Evolutionary conservation across 2,888 invertebrate species (phyloP), one percentile per base, ranked within the genome.

Genomic region (Choristoneura rosaceana): DNA sequence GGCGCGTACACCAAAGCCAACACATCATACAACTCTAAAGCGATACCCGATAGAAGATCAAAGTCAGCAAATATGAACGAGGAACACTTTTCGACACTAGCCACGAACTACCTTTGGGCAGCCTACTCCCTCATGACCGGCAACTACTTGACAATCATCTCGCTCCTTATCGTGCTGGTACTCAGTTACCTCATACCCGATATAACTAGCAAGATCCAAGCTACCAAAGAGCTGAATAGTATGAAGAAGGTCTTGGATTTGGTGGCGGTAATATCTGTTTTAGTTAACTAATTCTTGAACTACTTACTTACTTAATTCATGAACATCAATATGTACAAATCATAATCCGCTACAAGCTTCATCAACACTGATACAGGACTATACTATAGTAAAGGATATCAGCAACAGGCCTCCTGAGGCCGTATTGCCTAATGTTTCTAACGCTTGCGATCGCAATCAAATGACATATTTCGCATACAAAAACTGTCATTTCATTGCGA

Each of bases 121-220:
- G 73, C 74, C 17, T 66, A 66, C 41, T 66, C 52, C 0, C 7
- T 34, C 0, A 55, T 45, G 52, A 43, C 55, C 0, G 55, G 41
- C 15, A 66, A 33, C 34, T 64, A 64, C 50, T 2, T 64, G 10
- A n/a, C 64, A 9, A 2, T 89, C 2, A 77, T 78, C 2, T 86
- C 87, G 0, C 75, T 90, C 0, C 58, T 87, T 3, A 61, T 87
- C 2, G 80, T 91, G 0, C 78, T 90, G 2, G 50, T 88, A 4
- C 77, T 92, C 2, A 87, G 84, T 58, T 83, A 89, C 43, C 71
- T 91, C 0, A 76, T 91, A 2, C 90, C 91, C 0, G 85, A 88
- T 52, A 80, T 90, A 59, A 84, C 87, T 0, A 84, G 87, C 50
- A 88, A 84, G 75, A 76, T 89, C 7, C 84, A 85, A 10, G 82